phyloP scores from a whole-genome alignment of 1,140 invertebrate species.

The Zophobas atratus region DNA sequence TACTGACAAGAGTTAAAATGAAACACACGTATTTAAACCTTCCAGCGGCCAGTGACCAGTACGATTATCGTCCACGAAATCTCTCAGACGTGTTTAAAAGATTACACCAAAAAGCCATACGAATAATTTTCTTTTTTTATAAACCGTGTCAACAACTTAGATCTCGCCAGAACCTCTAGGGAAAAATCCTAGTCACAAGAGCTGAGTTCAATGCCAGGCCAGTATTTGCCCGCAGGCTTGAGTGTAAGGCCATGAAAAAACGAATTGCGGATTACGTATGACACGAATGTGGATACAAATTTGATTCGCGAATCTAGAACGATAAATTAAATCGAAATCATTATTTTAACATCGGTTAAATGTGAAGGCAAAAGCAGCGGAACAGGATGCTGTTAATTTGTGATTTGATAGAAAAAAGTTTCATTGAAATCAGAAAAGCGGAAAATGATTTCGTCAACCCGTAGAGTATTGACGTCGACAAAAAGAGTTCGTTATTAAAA shows the following conservation, averaged over 20 bases:
- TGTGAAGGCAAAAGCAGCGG: not conserved
- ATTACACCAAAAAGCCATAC: slow-evolving; percentile 3
- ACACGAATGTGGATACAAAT: not conserved
- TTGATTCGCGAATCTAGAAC: slow-evolving; percentile 3
- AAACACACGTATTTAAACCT: not conserved
- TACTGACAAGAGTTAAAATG: slow-evolving; percentile 1
- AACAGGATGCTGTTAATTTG: not conserved
- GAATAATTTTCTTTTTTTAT: slow-evolving; percentile 9
- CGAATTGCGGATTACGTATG: slow-evolving; percentile 16
- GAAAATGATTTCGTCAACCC: not conserved
- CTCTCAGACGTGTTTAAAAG: slow-evolving; percentile 43
- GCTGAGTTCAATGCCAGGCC: slow-evolving; percentile 38
- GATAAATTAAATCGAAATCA: not conserved
- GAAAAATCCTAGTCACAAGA: slow-evolving; percentile 20
- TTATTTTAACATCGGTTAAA: not conserved
- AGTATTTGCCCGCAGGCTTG: slow-evolving; percentile 33
- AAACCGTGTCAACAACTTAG: not conserved
- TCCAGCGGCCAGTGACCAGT: not conserved
- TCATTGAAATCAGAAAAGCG: not conserved
- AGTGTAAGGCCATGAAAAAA: slow-evolving; percentile 24
- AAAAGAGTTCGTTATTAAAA: no score
- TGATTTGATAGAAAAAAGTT: not conserved
- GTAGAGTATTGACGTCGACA: not conserved
- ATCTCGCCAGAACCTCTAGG: slow-evolving; percentile 10
- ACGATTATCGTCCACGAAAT: slow-evolving; percentile 38